These are phyloP conservation scores for Morelia viridis DNA, from an alignment of 2,797 vertebrate genomes.

Conservation along the genomic window DNA sequence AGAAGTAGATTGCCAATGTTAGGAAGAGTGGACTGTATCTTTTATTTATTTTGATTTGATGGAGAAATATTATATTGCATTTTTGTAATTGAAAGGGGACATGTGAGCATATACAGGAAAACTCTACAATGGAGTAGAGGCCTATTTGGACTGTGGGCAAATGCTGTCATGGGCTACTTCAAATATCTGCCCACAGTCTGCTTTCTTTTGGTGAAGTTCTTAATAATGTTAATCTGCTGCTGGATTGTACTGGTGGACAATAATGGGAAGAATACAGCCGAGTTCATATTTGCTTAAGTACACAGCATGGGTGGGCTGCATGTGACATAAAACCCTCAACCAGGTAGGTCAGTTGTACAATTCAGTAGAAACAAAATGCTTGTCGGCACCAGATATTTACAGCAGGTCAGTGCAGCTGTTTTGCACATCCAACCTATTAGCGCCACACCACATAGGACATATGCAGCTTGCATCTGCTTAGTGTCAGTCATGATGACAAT, in stretches of 20 bases:
- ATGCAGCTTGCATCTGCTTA: slow-evolving; percentile 23
- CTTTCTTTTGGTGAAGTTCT: not conserved
- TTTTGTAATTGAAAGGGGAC: not conserved
- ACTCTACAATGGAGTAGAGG: too few relatives aligned
- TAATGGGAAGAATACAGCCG: not conserved
- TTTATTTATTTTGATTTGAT: not conserved
- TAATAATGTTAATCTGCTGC: not conserved
- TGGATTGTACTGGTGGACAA: not conserved
- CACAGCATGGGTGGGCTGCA: slow-evolving; percentile 23
- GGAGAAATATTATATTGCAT: not conserved
- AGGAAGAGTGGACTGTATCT: not conserved
- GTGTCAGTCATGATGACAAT: slow-evolving; percentile 21
- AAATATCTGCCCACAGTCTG: not conserved
- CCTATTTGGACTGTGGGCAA: not conserved
- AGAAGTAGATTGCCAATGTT: not conserved
- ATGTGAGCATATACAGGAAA: not conserved
- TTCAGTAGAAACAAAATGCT: slow-evolving; percentile 2
- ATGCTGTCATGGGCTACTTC: not conserved
- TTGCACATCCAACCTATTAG: slow-evolving; percentile 24
- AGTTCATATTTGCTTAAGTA: not conserved
- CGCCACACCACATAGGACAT: not conserved
- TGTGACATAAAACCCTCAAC: slow-evolving; percentile 18
- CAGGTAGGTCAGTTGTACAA: slow-evolving; percentile 16
- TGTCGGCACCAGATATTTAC: slow-evolving; percentile 35
- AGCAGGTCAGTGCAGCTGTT: slow-evolving; percentile 31